Conservation (phyloP, 2,888 invertebrate genomes). For the Ptychoptera contaminata region DNA sequence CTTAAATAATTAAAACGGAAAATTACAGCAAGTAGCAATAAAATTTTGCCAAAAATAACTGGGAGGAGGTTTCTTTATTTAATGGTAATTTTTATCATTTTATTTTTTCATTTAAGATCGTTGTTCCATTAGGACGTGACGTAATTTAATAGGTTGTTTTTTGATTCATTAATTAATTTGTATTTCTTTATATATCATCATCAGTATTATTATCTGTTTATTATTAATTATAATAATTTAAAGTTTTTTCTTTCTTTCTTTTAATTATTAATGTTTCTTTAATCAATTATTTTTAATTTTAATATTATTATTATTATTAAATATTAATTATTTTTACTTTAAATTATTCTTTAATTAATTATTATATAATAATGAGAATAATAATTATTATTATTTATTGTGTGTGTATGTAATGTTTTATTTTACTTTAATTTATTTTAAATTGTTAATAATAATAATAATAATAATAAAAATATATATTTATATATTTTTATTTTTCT, state of each 20-base stretch:
- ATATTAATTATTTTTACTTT: too few relatives aligned
- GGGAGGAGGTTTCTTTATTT: too few relatives aligned
- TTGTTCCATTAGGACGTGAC: neutral
- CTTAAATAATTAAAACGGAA: too few relatives aligned
- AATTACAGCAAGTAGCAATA: too few relatives aligned
- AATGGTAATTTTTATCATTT: conserved; percentile 6
- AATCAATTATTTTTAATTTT: too few relatives aligned
- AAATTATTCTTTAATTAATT: too few relatives aligned
- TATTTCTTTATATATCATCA: conserved; percentile 3
- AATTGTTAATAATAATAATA: conserved; percentile 16
- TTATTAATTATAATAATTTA: conserved; percentile 11
- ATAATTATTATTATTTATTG: too few relatives aligned
- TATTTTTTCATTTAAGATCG: neutral
- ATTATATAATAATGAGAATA: too few relatives aligned
- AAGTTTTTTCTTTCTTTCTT: conserved; percentile 8
- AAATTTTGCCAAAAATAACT: too few relatives aligned
- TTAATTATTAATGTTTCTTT: too few relatives aligned
- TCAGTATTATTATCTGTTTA: conserved; percentile 5
- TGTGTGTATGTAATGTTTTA: conserved; percentile 10
- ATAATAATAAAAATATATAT: conserved; percentile 12
- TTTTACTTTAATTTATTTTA: conserved; percentile 9
- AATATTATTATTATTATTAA: too few relatives aligned
- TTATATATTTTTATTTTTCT: conserved; percentile 1
- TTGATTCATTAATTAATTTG: conserved; percentile 5
- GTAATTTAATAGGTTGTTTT: conserved; percentile 6